These are phyloP conservation scores for Chymomyza amoena DNA, from an alignment of 2,888 invertebrate genomes.

Conservation along the genomic window DNA sequence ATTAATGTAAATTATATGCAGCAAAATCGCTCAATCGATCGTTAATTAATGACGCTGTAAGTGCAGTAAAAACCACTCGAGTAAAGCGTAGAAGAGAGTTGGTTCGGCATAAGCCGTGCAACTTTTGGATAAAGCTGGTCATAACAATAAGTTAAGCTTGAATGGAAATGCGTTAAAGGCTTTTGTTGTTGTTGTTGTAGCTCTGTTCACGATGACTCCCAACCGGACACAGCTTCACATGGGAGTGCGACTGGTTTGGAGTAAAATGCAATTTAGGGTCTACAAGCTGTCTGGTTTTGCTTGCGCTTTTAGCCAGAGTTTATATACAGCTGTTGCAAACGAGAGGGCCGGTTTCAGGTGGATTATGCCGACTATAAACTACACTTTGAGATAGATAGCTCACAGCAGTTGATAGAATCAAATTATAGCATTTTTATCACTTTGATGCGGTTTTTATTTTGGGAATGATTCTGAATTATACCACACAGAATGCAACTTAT, in stretches of 20 bases:
- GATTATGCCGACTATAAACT: no score
- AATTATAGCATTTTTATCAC: no score
- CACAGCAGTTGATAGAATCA: no score
- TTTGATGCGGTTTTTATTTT: no score
- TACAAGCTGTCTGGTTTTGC: constrained; percentile 35
- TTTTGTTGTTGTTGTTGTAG: constrained; percentile 43
- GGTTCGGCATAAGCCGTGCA: constrained; percentile 6
- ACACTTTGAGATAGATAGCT: no score
- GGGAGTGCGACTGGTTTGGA: constrained; percentile 51
- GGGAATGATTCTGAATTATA: no score
- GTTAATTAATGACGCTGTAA: constrained; percentile 59
- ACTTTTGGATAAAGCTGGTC: not conserved
- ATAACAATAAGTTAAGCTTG: constrained; percentile 34
- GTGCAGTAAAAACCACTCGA: constrained; percentile 26
- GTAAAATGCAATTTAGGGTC: constrained; percentile 14
- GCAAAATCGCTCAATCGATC: constrained; percentile 31
- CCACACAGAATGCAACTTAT: no score
- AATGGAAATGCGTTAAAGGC: constrained; percentile 38
- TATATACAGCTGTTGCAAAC: not conserved
- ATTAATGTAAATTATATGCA: constrained; percentile 64
- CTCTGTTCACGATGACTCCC: constrained; percentile 17
- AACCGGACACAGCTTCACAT: constrained; percentile 55
- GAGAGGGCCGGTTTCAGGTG: no score
- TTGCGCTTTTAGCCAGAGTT: not conserved
- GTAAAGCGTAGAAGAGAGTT: constrained; percentile 54